Base-by-base conservation (phyloP, 1,140 invertebrate genomes). In the Sycophila sp. region DNA sequence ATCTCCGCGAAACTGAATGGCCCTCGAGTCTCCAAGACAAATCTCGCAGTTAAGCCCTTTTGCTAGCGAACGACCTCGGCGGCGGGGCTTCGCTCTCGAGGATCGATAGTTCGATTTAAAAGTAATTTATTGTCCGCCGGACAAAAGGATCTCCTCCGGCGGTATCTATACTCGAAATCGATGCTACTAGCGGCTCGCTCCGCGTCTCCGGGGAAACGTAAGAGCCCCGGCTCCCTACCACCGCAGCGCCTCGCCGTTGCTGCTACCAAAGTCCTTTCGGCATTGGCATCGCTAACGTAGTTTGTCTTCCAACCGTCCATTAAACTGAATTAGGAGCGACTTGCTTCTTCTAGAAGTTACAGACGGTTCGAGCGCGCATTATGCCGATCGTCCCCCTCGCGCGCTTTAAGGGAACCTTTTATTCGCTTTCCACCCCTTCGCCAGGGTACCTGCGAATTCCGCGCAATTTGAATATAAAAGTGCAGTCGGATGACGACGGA, bases 281-380 rank as follows among this genome's bases (percentile, higher is more conserved):
- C 67, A 72, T 64, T 49, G 49, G 66, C 76, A 70, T 69, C 49
- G 68, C 75, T 77, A 79, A 79, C 74, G 66, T 53, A 77, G 78
- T 80, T 80, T 78, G 49, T 71, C 40, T 74, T 75, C 77, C 72
- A 72, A 78, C 71, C 75, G 71, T 56, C 72, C 72, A 71, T 80
- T 79, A 78, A 77, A 76, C 68, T 71, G 71, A 77, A 72, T 78
- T 80, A 81, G 72, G 71, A 55, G 66, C 68, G 26, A 65, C 28
- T 59, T 62, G 70, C 36, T 45, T 63, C 59, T 64, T 63, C 11
- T 19, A 22, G 32, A 72, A 59, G 22, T 66, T 63, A 45, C 40
- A 65, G 63, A 4, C 15, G 36, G 17, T 30, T 8, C 60, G 8
- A 47, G 15, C 15, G 7, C 13, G 17, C 68, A 53, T 65, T 40